Conservation (phyloP, 2,888 invertebrate species). For the Leucozona laternaria region DNA sequence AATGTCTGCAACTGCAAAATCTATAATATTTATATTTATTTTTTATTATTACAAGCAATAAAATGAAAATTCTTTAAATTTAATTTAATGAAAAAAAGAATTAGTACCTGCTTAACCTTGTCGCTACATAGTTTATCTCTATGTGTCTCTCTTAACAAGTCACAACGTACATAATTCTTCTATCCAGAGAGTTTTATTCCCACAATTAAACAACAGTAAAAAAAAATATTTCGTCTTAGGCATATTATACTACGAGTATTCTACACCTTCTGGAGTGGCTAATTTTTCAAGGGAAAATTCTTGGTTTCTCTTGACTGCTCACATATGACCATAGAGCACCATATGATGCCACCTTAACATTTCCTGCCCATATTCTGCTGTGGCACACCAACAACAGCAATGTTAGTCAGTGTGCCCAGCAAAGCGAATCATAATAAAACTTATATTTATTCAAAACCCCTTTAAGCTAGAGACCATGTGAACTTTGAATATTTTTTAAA, state of each 20-base stretch:
- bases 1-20: no score
- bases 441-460: constrained; percentile 14
- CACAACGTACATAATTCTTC: not conserved
- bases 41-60: not conserved
- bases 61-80: not conserved
- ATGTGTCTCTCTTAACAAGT: not conserved
- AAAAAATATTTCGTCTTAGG: not conserved
- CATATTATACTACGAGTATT: not conserved
- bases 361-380: constrained; percentile 2
- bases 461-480: constrained; percentile 33
- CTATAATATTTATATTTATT: no score
- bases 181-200: constrained; percentile 4
- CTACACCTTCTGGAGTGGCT: constrained; percentile 25
- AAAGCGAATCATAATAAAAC: constrained; percentile 52
- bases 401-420: constrained; percentile 37
- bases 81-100: not conserved
- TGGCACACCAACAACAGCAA: not conserved
- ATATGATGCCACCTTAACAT: constrained; percentile 1
- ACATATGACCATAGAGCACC: constrained; percentile 64
- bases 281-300: constrained; percentile 42
- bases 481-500: constrained; percentile 29
- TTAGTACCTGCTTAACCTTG: not conserved
- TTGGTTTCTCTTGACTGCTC: constrained; percentile 56
- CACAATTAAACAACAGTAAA: constrained; percentile 31
- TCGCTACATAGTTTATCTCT: not conserved